phyloP scores from a whole-genome alignment of 2,888 invertebrate genomes.

The Nipponacmea schrenckii region DNA sequence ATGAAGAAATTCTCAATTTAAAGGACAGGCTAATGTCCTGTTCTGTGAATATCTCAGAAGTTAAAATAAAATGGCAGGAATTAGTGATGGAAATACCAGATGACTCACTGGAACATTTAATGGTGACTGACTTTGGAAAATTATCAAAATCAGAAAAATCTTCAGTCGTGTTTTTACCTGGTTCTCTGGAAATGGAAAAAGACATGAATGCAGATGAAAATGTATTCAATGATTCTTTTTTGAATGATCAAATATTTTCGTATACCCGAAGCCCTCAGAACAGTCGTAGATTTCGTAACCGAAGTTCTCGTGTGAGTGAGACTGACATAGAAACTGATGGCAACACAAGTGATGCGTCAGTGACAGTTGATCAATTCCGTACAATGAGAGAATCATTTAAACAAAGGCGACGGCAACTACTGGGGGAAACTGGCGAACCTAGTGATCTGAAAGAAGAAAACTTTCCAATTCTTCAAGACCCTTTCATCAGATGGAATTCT shows the following conservation, averaged over 20 bases:
- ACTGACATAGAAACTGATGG: neutral
- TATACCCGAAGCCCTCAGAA: neutral
- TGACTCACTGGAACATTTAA: slow-evolving; percentile 24
- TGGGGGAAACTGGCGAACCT: slow-evolving; percentile 10
- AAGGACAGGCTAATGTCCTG: slow-evolving; percentile 23
- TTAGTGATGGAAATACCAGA: slow-evolving; percentile 20
- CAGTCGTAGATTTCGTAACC: neutral
- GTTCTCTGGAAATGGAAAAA: slow-evolving; percentile 4
- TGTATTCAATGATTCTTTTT: neutral
- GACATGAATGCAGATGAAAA: neutral
- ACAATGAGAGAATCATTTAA: slow-evolving; percentile 26
- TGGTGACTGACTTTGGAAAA: slow-evolving; percentile 28
- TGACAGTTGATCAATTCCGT: slow-evolving; percentile 21
- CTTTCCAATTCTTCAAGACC: slow-evolving; percentile 7
- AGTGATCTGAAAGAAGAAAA: neutral
- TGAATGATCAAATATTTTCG: neutral
- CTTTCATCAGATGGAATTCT: neutral
- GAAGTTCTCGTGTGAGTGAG: neutral
- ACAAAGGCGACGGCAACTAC: slow-evolving; percentile 27
- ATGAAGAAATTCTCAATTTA: slow-evolving; percentile 30
- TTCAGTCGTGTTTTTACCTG: slow-evolving; percentile 15
- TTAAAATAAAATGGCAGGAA: slow-evolving; percentile 26
- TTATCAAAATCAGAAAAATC: slow-evolving; percentile 17
- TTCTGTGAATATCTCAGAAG: slow-evolving; percentile 26
- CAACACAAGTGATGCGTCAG: neutral